Evolutionary conservation across 53 echinoderm and acorn worm species (phyloP), one percentile per base, ranked within the genome.

Genomic region (Henricia sp.): DNA sequence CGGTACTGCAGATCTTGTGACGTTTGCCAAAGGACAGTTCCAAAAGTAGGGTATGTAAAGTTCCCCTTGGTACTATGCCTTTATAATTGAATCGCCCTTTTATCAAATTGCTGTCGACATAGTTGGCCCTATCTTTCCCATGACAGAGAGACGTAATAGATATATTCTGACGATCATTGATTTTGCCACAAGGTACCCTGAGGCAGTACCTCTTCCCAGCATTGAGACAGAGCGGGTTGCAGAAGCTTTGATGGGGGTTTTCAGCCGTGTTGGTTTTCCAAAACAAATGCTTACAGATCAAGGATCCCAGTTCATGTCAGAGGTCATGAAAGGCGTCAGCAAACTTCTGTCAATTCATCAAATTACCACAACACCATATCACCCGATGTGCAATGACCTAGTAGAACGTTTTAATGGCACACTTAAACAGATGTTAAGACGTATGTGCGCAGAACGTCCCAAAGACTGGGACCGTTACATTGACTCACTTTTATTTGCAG

Each of bases 221-320:
- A 85, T 90, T 3, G 78, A 86, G 19, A 26, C 80, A 5, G 71
- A 69, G 20, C 51, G 26, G 8, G 77, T 85, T 16, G 77, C 85
- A 14, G 90, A 85, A 60, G 85, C 50, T 37, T 23, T 90, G 3
- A 36, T 85, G 4, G 56, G 64, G 20, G 82, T 91, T 43, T 91
- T 71, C 40, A 71, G 73, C 32, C 70, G 85, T 29, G 43, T 90
- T 14, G 90, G 90, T 3, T 56, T 90, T 35, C 90, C 90, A 0
- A 53, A 85, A 32, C 85, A 89, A 86, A 78, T 90, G 5, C 62
- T 90, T 14, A 65, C 86, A 21, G 84, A 89, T 24, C 84, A 75
- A n/a, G n/a, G n/a, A n/a, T n/a, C n/a, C n/a, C n/a, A n/a, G n/a
- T n/a, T n/a, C n/a, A n/a, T n/a, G n/a, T 75, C 88, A 19, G 52